phyloP scores from a whole-genome alignment of 2,113 vertebrate species.

The Ammospiza nelsoni region DNA sequence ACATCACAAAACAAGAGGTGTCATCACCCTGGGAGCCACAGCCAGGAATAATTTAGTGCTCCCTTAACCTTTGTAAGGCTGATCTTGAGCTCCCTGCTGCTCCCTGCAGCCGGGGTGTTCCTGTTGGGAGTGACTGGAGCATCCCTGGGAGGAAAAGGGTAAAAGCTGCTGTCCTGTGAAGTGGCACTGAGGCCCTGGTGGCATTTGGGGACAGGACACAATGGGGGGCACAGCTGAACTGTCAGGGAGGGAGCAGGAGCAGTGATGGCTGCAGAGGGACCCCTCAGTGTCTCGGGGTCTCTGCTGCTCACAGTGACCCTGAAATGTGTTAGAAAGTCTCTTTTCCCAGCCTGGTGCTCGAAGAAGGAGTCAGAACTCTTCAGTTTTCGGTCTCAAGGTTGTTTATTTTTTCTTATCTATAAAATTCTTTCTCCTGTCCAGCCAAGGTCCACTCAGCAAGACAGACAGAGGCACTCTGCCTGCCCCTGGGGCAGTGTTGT shows the following conservation, averaged over 20 bases:
- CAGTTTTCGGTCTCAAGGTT: too few relatives aligned
- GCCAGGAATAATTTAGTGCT: neutral
- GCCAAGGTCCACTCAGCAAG: too few relatives aligned
- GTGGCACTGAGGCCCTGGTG: neutral
- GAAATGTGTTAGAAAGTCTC: too few relatives aligned
- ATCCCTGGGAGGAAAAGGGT: fast-evolving
- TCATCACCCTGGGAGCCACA: fast-evolving
- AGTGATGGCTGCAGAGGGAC: fast-evolving
- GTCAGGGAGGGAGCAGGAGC: neutral
- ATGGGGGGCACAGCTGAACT: fast-evolving
- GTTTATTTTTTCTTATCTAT: too few relatives aligned
- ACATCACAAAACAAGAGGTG: neutral
- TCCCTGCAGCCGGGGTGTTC: fast-evolving
- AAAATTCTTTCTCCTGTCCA: too few relatives aligned
- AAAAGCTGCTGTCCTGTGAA: neutral
- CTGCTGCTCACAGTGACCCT: too few relatives aligned
- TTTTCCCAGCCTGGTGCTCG: too few relatives aligned
- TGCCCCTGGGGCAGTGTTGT: too few relatives aligned
- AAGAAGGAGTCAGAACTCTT: too few relatives aligned
- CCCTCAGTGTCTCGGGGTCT: too few relatives aligned
- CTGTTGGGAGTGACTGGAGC: fast-evolving
- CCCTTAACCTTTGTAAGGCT: neutral
- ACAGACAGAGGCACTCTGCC: too few relatives aligned
- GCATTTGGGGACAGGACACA: neutral
- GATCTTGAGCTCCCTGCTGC: neutral